These are phyloP conservation scores for Tetranychus urticae DNA, from an alignment of 1,140 invertebrate genomes.

Conservation along the genomic window DNA sequence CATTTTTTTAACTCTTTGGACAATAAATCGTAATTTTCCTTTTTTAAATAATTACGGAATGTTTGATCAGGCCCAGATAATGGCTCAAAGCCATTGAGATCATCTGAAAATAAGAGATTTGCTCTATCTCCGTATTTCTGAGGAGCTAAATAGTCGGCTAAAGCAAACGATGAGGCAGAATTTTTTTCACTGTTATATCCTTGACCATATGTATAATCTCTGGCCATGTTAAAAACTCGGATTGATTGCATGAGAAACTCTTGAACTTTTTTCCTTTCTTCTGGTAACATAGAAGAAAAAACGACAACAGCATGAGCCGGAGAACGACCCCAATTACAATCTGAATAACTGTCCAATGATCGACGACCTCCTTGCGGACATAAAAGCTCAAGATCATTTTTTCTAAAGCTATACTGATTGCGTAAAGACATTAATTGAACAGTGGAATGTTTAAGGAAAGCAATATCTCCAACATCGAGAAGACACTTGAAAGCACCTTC, in stretches of 20 bases:
- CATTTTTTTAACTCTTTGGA: conserved; percentile 36
- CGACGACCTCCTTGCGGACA: conserved; percentile 53
- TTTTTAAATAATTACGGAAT: conserved; percentile 14
- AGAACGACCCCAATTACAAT: conserved; percentile 34
- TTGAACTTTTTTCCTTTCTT: conserved; percentile 33
- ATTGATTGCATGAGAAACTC: conserved; percentile 16
- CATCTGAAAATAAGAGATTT: conserved; percentile 19
- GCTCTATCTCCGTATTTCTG: conserved; percentile 33
- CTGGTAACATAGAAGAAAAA: conserved; percentile 41
- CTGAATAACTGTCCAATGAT: conserved; percentile 24
- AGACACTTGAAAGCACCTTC: conserved; percentile 22
- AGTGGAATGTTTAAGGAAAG: conserved; percentile 71
- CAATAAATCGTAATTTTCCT: not conserved
- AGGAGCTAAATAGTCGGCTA: not conserved
- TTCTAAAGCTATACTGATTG: conserved; percentile 16
- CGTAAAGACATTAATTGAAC: conserved; percentile 35
- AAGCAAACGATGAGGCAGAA: not conserved
- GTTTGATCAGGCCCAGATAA: conserved; percentile 14
- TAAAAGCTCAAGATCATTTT: conserved; percentile 46
- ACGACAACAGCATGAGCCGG: conserved; percentile 67
- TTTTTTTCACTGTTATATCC: not conserved
- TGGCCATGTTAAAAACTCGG: not conserved
- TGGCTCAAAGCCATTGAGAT: conserved; percentile 11
- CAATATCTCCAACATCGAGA: conserved; percentile 37
- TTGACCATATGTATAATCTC: not conserved